These are phyloP conservation scores for Phrynosoma platyrhinos DNA, from an alignment of 2,113 vertebrate species.

Conservation along the genomic window DNA sequence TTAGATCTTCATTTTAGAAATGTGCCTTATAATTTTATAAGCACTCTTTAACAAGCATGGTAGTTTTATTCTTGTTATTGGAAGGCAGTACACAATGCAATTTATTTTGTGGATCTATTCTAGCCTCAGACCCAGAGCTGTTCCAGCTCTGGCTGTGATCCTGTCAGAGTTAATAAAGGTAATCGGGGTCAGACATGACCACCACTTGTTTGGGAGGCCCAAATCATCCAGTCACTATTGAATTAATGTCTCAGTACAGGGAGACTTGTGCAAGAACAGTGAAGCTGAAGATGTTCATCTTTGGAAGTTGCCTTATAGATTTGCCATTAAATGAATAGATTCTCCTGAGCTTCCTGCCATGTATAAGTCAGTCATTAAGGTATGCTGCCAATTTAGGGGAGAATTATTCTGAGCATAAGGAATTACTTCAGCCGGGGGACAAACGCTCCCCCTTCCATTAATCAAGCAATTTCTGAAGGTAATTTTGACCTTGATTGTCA, in stretches of 20 bases:
- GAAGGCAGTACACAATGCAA: not conserved
- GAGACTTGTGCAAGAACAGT: not conserved
- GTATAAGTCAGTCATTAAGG: not conserved
- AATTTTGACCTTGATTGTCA: not conserved
- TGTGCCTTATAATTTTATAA: not conserved
- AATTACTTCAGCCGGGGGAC: not conserved
- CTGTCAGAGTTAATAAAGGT: constrained; percentile 3
- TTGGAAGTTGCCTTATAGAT: not conserved
- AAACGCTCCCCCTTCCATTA: not conserved
- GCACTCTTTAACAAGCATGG: not conserved
- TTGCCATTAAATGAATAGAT: not conserved
- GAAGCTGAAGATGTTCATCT: constrained; percentile 2
- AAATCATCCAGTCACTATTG: not conserved
- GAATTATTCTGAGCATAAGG: not conserved
- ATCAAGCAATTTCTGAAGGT: not conserved
- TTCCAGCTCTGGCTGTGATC: constrained; percentile 1
- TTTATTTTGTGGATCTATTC: not conserved
- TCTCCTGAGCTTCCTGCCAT: not conserved
- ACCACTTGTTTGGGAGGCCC: not conserved
- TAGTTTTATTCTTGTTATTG: not conserved
- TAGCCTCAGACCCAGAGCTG: not conserved
- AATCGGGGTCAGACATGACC: not conserved
- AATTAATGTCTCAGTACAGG: not conserved
- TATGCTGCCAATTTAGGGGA: not conserved
- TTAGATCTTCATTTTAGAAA: not conserved